These are phyloP conservation scores for Hyaena hyaena DNA, from an alignment of 2,113 vertebrate genomes.

Conservation along the genomic window DNA sequence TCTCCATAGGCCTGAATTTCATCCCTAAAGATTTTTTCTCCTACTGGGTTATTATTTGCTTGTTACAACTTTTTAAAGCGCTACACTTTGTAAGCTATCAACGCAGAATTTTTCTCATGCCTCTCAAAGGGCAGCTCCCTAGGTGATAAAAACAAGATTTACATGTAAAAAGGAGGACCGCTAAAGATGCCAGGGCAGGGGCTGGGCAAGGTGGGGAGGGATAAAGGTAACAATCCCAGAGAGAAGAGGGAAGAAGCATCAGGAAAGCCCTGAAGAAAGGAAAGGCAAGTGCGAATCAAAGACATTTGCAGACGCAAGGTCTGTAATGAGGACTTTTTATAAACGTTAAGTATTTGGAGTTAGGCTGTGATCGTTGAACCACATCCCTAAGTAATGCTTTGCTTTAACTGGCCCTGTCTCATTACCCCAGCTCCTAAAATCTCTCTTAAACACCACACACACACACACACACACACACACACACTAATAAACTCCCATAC, in stretches of 20 bases:
- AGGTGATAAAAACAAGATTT: background rate
- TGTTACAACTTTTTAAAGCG: background rate
- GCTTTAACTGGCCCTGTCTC: background rate
- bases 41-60: background rate
- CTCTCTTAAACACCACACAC: background rate
- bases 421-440: conserved; percentile 8
- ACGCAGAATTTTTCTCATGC: background rate
- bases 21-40: background rate
- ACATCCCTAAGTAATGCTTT: background rate
- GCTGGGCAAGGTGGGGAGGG: background rate
- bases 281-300: background rate
- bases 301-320: no score
- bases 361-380: background rate
- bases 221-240: background rate
- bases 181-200: background rate
- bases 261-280: background rate
- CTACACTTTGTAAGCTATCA: background rate
- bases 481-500: background rate
- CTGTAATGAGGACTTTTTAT: background rate
- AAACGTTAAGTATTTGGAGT: background rate
- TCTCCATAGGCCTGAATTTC: background rate
- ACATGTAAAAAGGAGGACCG: background rate
- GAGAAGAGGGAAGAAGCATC: background rate
- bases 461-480: background rate
- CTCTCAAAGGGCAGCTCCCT: background rate